These are phyloP conservation scores for Drosophila tristis DNA, from an alignment of 1,140 invertebrate species.

Conservation along the genomic window DNA sequence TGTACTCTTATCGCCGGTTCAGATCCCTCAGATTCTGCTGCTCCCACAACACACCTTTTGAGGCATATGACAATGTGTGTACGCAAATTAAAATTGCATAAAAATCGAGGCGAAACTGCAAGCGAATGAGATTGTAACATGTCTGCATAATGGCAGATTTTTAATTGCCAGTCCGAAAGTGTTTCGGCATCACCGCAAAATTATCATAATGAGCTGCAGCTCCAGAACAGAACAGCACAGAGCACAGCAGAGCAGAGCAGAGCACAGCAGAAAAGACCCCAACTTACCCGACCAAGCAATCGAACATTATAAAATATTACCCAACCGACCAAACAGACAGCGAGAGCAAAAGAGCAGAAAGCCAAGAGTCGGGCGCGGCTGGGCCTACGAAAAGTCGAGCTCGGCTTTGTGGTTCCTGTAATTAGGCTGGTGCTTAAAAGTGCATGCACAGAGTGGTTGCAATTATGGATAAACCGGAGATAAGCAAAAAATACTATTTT, in stretches of 20 bases:
- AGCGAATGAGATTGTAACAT: conserved; percentile 55
- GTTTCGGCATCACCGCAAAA: conserved; percentile 60
- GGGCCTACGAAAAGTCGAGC: conserved; percentile 11
- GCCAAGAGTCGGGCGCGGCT: not conserved
- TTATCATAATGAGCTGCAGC: conserved; percentile 67
- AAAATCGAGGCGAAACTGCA: conserved; percentile 52
- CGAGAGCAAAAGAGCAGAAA: not conserved
- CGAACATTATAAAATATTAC: conserved; percentile 59
- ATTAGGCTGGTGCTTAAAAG: not conserved
- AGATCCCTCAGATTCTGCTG: not conserved
- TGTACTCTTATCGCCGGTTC: conserved; percentile 15
- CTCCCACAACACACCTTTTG: conserved; percentile 20
- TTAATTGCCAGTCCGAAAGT: conserved; percentile 70
- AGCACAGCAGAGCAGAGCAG: not conserved
- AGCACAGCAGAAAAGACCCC: not conserved
- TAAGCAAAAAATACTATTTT: not conserved
- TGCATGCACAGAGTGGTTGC: too few relatives aligned
- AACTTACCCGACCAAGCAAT: conserved; percentile 29
- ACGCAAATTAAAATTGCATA: conserved; percentile 79
- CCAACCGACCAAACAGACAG: conserved; percentile 45
- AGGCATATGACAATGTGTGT: conserved; percentile 73
- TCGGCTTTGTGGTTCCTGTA: conserved; percentile 17
- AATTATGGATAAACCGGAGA: not conserved
- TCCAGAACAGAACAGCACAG: conserved; percentile 2
- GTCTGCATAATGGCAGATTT: conserved; percentile 74